phyloP scores from a whole-genome alignment of 2,888 invertebrate genomes.

The Acanthoscelides obtectus region DNA sequence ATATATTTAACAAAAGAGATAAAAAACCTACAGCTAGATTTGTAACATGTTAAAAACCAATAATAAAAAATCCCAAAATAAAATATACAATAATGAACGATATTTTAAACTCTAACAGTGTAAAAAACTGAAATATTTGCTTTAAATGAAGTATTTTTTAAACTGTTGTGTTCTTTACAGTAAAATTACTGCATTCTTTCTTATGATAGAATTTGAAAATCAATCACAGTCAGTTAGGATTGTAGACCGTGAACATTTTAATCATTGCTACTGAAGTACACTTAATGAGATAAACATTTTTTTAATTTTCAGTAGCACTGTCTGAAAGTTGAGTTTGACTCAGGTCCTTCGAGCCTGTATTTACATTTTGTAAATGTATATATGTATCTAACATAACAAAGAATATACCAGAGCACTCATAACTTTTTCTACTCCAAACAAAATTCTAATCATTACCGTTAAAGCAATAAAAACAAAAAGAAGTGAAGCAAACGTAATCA shows the following conservation, averaged over 20 bases:
- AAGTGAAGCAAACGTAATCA: neutral
- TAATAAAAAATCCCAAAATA: neutral
- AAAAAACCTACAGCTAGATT: neutral
- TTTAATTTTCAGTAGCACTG: no score
- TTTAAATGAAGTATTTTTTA: no score
- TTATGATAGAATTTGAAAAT: neutral
- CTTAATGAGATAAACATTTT: no score
- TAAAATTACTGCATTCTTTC: neutral
- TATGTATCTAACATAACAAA: neutral
- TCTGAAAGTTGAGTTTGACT: no score
- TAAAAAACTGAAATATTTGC: no score
- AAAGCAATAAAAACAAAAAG: neutral
- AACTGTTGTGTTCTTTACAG: neutral
- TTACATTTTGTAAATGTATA: neutral
- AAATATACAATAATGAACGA: no score
- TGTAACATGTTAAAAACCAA: neutral
- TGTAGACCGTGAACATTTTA: neutral
- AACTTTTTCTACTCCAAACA: neutral
- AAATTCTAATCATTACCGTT: neutral
- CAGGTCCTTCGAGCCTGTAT: neutral
- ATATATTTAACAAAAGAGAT: neutral
- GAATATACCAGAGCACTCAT: neutral
- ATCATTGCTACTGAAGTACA: no score
- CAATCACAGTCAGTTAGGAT: neutral
- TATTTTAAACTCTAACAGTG: no score